Evolutionary conservation across 1,140 invertebrate species (phyloP), one percentile per base, ranked within the genome.

Genomic region (Papilio polyxenes): DNA sequence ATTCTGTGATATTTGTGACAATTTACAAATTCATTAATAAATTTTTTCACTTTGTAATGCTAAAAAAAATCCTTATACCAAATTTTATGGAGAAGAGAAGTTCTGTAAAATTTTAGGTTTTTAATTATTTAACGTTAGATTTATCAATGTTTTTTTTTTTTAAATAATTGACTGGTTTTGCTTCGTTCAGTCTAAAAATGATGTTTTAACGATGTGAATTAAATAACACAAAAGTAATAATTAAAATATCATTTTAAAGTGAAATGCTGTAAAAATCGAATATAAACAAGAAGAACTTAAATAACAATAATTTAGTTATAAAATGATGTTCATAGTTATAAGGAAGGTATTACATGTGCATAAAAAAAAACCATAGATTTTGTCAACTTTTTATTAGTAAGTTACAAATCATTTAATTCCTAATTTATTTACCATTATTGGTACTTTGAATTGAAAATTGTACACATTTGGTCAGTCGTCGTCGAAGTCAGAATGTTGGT

Each of bases 281-380:
- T 20, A 49, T 65, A 80, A 80, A 53, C 51, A 56, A 79, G 20
- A 49, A 15, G 44, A 80, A 69, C 62, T 80, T 51, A 80, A 69
- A 80, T 69, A 79, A 79, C 77, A 79, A 79, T 62, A 80, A 69
- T 80, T 80, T 49, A 80, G 40, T 80, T 49, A 17, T 37, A 69
- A 51, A 20, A 80, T 44, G 13, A 69, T 80, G 78, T 80, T 80
- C 78, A 65, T 69, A 80, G 44, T 69, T 69, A 31, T 80, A 56
- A 80, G 48, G 59, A 40, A 69, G 62, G 44, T 79, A 78, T 44
- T 80, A n/a, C 51, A 59, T 40, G 11, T 40, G 51, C 62, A 76
- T 31, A n/a, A n/a, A 74, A 37, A 15, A 49, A 31, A 76, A 76
- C 49, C 44, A 51, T 65, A 72, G 20, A 65, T 11, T 15, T 40